A percentile compares a stretch with the other conserved stretches of the same genome.
phyloP scores from a whole-genome alignment of 2,888 invertebrate species.

The Macroteleia sp. region DNA sequence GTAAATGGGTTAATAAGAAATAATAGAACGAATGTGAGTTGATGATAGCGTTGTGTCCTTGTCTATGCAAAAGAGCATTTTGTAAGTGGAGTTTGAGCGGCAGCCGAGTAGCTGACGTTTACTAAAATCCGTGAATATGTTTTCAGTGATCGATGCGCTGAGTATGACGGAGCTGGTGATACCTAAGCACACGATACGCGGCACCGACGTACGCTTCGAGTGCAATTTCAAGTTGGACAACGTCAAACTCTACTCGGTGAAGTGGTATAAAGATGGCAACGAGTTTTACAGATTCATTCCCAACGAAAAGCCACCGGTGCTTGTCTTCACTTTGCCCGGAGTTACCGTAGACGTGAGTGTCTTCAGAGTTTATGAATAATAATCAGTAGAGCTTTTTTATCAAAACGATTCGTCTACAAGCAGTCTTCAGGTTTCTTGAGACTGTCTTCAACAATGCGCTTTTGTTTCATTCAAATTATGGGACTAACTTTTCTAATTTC shows the following conservation, averaged over 20 bases:
- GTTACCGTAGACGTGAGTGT: constrained; percentile 93
- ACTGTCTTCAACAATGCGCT: constrained; percentile 7
- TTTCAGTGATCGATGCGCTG: constrained; percentile 81
- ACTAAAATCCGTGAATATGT: constrained; percentile 64
- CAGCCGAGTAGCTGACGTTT: constrained; percentile 57
- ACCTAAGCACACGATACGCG: constrained; percentile 92
- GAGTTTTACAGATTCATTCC: constrained; percentile 95
- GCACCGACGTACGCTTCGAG: constrained; percentile 90
- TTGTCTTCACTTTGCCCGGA: constrained; percentile 91
- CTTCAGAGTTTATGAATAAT: constrained; percentile 58
- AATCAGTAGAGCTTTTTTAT: constrained; percentile 33
- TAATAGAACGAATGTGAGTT: constrained; percentile 22
- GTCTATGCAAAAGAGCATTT: constrained; percentile 14
- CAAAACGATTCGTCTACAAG: constrained; percentile 31
- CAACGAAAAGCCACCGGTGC: constrained; percentile 91
- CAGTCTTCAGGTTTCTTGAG: constrained; percentile 18
- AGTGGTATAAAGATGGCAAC: constrained; percentile 96
- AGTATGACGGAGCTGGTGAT: constrained; percentile 91
- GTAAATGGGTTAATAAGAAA: constrained; percentile 33
- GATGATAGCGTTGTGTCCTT: constrained; percentile 1
- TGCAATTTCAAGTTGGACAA: constrained; percentile 93
- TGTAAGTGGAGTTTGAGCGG: constrained; percentile 32
- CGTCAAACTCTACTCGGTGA: constrained; percentile 93
- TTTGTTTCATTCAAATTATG: constrained; percentile 14
- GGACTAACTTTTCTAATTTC: constrained; percentile 22